Conservation (phyloP, 2,888 invertebrate genomes). For the Drosophila ezoana region DNA sequence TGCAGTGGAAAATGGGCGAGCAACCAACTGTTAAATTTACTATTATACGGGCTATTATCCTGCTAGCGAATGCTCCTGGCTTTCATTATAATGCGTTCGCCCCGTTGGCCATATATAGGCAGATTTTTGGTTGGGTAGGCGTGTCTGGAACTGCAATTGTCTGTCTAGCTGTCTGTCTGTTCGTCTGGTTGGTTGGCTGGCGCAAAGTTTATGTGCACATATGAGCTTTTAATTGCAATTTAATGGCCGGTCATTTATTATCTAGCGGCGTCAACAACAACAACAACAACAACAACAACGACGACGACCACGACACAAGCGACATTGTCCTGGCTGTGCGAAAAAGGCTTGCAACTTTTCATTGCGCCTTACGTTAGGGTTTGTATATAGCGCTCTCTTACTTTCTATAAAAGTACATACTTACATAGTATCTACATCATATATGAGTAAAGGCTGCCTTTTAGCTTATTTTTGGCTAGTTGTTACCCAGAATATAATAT, state of each 20-base stretch:
- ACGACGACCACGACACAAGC: slow-evolving; percentile 30
- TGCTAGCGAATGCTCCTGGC: slow-evolving; percentile 47
- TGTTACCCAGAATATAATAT: too few species aligned
- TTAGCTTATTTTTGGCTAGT: too few species aligned
- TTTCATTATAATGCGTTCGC: slow-evolving; percentile 66
- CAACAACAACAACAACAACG: slow-evolving; percentile 33
- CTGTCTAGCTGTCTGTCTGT: slow-evolving; percentile 29
- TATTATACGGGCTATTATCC: slow-evolving; percentile 80
- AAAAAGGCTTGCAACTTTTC: slow-evolving; percentile 57
- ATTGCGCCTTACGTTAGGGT: slow-evolving; percentile 38
- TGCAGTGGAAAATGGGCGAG: slow-evolving; percentile 53
- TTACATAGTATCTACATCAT: not conserved
- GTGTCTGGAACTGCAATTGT: slow-evolving; percentile 15
- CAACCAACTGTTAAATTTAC: slow-evolving; percentile 80
- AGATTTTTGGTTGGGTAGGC: slow-evolving; percentile 41
- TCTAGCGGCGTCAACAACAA: slow-evolving; percentile 76
- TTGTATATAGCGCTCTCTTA: not conserved
- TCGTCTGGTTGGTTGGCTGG: slow-evolving; percentile 42
- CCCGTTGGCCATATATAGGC: slow-evolving; percentile 62
- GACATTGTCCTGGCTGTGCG: slow-evolving; percentile 60
- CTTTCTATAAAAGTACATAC: slow-evolving; percentile 1
- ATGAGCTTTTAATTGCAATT: slow-evolving; percentile 84
- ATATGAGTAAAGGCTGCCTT: not conserved
- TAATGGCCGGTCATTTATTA: slow-evolving; percentile 84
- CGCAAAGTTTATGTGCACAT: slow-evolving; percentile 80